Evolutionary conservation across 2,113 vertebrate species (phyloP).

Genomic region (Morone saxatilis): DNA sequence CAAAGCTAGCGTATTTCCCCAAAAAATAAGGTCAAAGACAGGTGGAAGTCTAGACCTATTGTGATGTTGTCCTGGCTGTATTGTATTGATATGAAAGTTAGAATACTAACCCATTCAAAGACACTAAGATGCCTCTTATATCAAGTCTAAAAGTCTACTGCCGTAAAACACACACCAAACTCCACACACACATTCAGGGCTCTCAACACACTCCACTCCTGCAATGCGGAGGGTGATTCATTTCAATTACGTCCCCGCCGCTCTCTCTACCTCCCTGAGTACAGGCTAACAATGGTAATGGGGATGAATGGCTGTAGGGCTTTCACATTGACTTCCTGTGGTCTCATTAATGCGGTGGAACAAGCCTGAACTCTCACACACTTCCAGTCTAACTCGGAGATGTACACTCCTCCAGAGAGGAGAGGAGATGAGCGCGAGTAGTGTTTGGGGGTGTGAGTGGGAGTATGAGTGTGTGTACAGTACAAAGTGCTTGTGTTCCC

Average conservation of each 20-base stretch:
- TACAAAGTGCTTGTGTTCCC: constrained; percentile 18
- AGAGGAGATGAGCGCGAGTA: neutral
- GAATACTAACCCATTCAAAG: neutral
- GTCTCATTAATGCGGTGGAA: constrained; percentile 70
- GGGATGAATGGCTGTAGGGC: constrained; percentile 65
- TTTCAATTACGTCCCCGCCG: constrained; percentile 65
- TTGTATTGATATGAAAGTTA: constrained; percentile 5
- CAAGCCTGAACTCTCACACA: constrained; percentile 55
- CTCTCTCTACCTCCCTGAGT: constrained; percentile 50
- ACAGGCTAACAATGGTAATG: constrained; percentile 66
- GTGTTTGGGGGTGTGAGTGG: neutral
- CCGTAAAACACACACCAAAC: constrained; percentile 11
- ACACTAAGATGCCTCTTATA: constrained; percentile 1
- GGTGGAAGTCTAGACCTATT: neutral
- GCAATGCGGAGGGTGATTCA: constrained; percentile 58
- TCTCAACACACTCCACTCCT: constrained; percentile 4
- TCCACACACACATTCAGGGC: neutral
- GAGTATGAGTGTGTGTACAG: neutral
- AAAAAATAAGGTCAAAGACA: neutral
- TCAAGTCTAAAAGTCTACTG: constrained; percentile 14
- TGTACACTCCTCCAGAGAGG: constrained; percentile 24
- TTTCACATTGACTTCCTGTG: constrained; percentile 70
- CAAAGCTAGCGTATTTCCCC: too few relatives aligned
- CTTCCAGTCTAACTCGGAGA: constrained; percentile 25
- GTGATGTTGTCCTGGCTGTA: neutral